Conservation (phyloP, 2,888 invertebrate genomes). For the Orthonychiurus folsomi region DNA sequence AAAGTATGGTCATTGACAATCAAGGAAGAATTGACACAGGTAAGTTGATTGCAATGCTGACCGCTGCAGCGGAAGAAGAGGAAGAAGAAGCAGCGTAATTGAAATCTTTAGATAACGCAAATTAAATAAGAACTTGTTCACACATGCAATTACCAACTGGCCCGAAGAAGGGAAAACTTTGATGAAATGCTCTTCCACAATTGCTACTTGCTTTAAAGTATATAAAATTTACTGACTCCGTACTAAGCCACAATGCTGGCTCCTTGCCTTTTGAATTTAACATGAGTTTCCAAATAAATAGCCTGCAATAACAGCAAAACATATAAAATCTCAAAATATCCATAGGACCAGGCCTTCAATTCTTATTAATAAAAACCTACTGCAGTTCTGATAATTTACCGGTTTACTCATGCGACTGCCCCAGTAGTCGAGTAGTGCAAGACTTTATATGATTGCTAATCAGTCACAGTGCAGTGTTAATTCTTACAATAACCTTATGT, state of each 20-base stretch:
- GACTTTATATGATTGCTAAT: not conserved
- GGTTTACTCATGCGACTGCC: too few species aligned
- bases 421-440: not conserved
- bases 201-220: slow-evolving; percentile 1
- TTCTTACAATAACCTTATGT: not conserved
- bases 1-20: slow-evolving; percentile 80
- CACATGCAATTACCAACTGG: not conserved
- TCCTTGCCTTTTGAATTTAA: too few species aligned
- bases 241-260: too few species aligned
- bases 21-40: slow-evolving; percentile 80
- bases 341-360: too few species aligned
- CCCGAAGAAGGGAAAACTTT: not conserved
- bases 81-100: slow-evolving; percentile 48
- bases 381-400: too few species aligned
- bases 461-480: not conserved
- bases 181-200: not conserved
- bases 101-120: too few species aligned
- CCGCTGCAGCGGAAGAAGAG: slow-evolving; percentile 75
- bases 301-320: too few species aligned
- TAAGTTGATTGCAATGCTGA: slow-evolving; percentile 77
- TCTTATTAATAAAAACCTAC: too few species aligned
- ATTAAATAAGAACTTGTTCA: not conserved
- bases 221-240: too few species aligned
- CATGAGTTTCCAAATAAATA: not conserved
- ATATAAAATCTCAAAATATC: too few species aligned